A percentile compares a stretch with the other conserved stretches of the same genome.
Evolutionary conservation across 2,113 vertebrate species (phyloP).

Genomic region (Pollachius pollachius): DNA sequence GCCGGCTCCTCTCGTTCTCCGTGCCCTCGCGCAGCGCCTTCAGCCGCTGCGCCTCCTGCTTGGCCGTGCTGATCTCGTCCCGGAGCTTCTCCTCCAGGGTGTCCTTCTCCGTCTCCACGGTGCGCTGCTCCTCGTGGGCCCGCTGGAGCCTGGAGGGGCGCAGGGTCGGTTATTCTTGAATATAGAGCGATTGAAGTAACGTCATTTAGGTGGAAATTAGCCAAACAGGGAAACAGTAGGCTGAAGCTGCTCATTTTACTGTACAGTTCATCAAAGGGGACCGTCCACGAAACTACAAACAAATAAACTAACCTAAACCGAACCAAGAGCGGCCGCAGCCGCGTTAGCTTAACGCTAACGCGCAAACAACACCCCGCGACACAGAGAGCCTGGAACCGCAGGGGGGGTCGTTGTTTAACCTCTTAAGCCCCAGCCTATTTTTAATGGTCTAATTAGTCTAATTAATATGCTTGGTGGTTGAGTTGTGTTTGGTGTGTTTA

Average conservation of each 20-base stretch:
- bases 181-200: not conserved
- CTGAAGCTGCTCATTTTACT: not conserved
- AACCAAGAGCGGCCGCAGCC: not conserved
- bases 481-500: no score
- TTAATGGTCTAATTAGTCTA: no score
- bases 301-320: no score
- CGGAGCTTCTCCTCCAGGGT: slow-evolving; percentile 88
- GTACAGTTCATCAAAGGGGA: no score
- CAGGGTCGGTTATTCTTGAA: not conserved
- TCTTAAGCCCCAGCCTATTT: no score
- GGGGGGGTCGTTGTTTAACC: no score
- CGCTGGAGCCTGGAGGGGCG: slow-evolving; percentile 79
- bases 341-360: no score
- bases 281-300: no score
- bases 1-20: slow-evolving; percentile 85
- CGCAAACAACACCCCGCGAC: not conserved
- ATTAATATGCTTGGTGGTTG: no score
- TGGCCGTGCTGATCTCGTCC: slow-evolving; percentile 85
- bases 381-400: not conserved
- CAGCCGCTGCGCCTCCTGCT: slow-evolving; percentile 87
- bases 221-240: not conserved
- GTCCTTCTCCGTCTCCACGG: slow-evolving; percentile 90
- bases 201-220: no score
- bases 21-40: slow-evolving; percentile 84
- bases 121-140: slow-evolving; percentile 90